Base-by-base conservation (phyloP, 23 tunicate genomes). In the Ascidia mentula region DNA sequence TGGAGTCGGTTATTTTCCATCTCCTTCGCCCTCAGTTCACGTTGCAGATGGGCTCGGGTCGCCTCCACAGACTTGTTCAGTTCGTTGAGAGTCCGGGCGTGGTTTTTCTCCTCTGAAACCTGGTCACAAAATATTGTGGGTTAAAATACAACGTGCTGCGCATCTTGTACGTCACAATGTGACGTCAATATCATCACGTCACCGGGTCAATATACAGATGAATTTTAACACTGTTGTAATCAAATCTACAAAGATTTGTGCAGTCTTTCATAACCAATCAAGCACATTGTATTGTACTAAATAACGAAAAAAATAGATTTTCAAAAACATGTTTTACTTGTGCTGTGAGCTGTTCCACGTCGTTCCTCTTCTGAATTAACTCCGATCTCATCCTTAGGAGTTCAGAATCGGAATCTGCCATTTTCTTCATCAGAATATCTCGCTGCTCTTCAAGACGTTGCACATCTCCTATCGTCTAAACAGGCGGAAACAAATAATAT, bases 1-100 rank as follows among this genome's bases (percentile, higher is more conserved):
- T 88, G 98, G 0, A 90, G 82, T 32, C 99, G 73, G 69, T 88
- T 90, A 60, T 85, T 90, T 81, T 90, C 96, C 92, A 90, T 90
- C 59, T 95, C 99, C 73, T 81, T 88, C 3, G 84, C 83, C 18
- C 92, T 75, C 1, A 95, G 65, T 90, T 90, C 96, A 18, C 95
- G 76, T 38, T 95, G 99, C 38, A 95, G 74, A 70, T 90, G 95
- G 0, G 99, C 99, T 77, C 95, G 71, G 7, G 95, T 89, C 7
- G 86, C 87, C 32, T 95, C 99, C 9, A 95, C 77, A 0, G 95
- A 86, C 75, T 89, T 89, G 86, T 89, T 90, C 69, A 89, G 59
- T 59, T 89, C 99, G 32, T 79, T 90, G 13, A 95, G 69, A 22
- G 88, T 86, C 37, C 72, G 81, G 1, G 86, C 83, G 81, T 95